These are phyloP conservation scores for Atrichornis clamosus DNA, from an alignment of 2,113 vertebrate genomes.

Conservation along the genomic window DNA sequence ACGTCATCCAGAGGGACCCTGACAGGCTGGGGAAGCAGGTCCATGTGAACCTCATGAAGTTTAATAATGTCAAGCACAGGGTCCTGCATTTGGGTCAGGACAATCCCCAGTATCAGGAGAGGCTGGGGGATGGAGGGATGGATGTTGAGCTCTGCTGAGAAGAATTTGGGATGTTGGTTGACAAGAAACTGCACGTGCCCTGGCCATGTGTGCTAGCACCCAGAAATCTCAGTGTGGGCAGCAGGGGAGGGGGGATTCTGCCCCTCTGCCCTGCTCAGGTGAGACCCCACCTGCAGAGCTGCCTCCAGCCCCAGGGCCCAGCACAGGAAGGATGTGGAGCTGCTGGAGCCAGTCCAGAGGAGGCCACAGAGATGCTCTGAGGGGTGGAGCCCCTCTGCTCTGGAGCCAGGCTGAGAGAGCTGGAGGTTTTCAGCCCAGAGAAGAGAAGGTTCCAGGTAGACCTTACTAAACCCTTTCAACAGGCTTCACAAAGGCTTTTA, in stretches of 20 bases:
- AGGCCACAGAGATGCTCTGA: neutral
- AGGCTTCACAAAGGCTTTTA: neutral
- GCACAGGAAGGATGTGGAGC: neutral
- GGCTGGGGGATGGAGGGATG: neutral
- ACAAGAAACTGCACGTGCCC: too few species aligned
- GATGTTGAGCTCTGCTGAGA: neutral
- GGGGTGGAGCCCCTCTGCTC: neutral
- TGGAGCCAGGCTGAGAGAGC: too few species aligned
- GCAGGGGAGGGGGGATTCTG: rapidly evolving
- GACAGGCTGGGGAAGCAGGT: neutral
- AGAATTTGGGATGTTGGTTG: neutral
- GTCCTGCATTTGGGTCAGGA: neutral
- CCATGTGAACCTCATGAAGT: neutral
- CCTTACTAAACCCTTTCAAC: neutral
- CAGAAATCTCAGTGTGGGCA: neutral
- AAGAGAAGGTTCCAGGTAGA: neutral
- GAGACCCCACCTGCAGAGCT: neutral
- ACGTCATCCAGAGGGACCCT: neutral
- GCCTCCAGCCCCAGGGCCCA: neutral
- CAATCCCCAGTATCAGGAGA: neutral
- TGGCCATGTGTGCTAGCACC: too few species aligned
- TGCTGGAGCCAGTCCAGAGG: neutral
- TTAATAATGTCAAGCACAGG: neutral
- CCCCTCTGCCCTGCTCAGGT: neutral
- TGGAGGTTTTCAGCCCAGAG: neutral